Evolutionary conservation across 2,888 invertebrate species (phyloP).

Genomic region (Drosophila demipolita): DNA sequence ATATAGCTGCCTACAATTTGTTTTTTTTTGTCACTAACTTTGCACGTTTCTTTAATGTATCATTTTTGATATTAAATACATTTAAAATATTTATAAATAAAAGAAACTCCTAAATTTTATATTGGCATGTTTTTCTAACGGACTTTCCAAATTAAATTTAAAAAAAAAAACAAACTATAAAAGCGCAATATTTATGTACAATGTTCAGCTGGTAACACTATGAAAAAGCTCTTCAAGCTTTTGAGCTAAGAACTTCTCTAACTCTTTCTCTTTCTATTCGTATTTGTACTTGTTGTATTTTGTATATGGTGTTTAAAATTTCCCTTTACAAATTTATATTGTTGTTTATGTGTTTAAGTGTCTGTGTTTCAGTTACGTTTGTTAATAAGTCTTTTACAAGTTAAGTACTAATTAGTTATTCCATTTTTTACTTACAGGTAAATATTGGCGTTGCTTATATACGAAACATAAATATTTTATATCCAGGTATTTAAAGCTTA

Average conservation of each 20-base stretch:
- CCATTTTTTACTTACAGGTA: conserved; percentile 69
- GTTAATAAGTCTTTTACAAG: rapidly evolving
- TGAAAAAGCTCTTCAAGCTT: conserved; percentile 50
- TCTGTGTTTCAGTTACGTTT: conserved; percentile 28
- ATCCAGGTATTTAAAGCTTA: conserved; percentile 64
- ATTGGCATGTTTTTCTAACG: conserved; percentile 66
- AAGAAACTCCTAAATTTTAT: conserved; percentile 5
- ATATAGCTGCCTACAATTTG: conserved; percentile 25
- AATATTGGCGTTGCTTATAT: conserved; percentile 52
- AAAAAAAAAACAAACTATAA: not conserved
- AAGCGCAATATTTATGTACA: conserved; percentile 8
- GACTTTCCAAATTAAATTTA: not conserved
- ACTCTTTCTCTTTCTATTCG: conserved; percentile 13
- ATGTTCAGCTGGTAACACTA: conserved; percentile 33
- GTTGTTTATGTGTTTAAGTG: conserved; percentile 33
- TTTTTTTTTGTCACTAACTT: conserved; percentile 4
- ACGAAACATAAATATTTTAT: conserved; percentile 12
- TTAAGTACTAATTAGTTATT: conserved; percentile 22
- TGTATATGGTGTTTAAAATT: conserved; percentile 15
- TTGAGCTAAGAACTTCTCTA: conserved; percentile 30
- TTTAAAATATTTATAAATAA: conserved; percentile 19
- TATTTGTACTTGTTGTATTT: conserved; percentile 35
- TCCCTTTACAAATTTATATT: conserved; percentile 22
- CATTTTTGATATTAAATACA: conserved; percentile 16
- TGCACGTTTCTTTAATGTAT: conserved; percentile 49